These are phyloP conservation scores for Hepsetus odoe DNA, from an alignment of 2,113 vertebrate species.

Conservation along the genomic window DNA sequence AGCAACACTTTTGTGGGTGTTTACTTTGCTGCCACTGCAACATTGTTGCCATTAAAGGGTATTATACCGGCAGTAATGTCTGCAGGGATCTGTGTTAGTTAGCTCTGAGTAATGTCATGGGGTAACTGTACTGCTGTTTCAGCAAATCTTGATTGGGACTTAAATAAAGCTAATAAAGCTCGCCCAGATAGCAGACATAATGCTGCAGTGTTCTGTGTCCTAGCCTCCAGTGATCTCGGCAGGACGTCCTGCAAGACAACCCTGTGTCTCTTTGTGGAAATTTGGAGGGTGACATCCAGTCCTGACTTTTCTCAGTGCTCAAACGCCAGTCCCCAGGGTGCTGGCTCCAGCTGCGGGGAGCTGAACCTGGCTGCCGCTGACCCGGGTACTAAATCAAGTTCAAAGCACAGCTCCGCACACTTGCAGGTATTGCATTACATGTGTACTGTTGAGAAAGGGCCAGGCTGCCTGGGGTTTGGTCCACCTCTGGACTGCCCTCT, in stretches of 20 bases:
- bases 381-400: constrained; percentile 86
- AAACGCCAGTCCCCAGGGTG: constrained; percentile 67
- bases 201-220: constrained; percentile 30
- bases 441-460: constrained; percentile 77
- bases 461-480: constrained; percentile 70
- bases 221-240: constrained; percentile 43
- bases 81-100: background rate
- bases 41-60: background rate
- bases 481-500: constrained; percentile 70
- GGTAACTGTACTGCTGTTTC: background rate
- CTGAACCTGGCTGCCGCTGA: constrained; percentile 76
- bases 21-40: background rate
- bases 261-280: constrained; percentile 43
- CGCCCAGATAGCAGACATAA: constrained; percentile 20
- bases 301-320: constrained; percentile 73
- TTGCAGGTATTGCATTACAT: constrained; percentile 83
- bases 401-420: constrained; percentile 83
- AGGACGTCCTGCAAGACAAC: constrained; percentile 38
- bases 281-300: constrained; percentile 51
- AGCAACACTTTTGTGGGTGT: background rate
- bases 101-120: background rate
- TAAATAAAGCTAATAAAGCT: constrained; percentile 15
- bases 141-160: background rate
- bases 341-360: constrained; percentile 74
- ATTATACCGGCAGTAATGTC: background rate